These are phyloP conservation scores for Erinaceus europaeus DNA, from an alignment of 2,113 vertebrate genomes.

Conservation along the genomic window DNA sequence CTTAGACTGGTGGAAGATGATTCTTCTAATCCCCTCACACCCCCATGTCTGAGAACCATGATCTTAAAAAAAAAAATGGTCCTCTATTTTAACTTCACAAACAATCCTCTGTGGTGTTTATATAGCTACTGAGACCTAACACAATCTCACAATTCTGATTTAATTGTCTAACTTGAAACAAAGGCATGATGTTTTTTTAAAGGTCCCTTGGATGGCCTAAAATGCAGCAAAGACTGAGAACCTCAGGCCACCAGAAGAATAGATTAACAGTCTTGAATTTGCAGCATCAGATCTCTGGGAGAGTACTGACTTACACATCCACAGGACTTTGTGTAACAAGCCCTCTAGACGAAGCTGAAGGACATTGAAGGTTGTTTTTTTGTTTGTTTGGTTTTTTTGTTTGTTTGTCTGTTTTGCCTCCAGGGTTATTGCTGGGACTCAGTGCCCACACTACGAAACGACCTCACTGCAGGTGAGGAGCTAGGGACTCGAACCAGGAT, in stretches of 20 bases:
- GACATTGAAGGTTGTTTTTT: no score
- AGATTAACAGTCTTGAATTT: not conserved
- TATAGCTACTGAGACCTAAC: not conserved
- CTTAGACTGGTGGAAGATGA: no score
- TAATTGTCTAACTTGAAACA: not conserved
- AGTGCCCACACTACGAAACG: no score
- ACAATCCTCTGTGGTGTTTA: not conserved
- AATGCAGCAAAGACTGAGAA: not conserved
- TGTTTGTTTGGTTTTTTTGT: no score
- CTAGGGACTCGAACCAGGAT: no score
- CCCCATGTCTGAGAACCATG: no score
- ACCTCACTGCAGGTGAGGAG: no score
- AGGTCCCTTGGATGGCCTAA: not conserved
- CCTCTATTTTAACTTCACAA: not conserved
- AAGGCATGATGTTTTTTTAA: not conserved
- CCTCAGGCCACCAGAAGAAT: not conserved
- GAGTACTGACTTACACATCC: not conserved
- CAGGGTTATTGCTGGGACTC: no score
- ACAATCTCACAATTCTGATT: not conserved
- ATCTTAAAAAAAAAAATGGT: not conserved
- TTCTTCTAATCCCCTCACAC: no score
- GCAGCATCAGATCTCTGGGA: not conserved
- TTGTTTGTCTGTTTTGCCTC: no score
- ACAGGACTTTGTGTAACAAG: no score
- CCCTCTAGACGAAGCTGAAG: no score